phyloP scores from a whole-genome alignment of 2,888 invertebrate genomes.

The Clitarchus hookeri region DNA sequence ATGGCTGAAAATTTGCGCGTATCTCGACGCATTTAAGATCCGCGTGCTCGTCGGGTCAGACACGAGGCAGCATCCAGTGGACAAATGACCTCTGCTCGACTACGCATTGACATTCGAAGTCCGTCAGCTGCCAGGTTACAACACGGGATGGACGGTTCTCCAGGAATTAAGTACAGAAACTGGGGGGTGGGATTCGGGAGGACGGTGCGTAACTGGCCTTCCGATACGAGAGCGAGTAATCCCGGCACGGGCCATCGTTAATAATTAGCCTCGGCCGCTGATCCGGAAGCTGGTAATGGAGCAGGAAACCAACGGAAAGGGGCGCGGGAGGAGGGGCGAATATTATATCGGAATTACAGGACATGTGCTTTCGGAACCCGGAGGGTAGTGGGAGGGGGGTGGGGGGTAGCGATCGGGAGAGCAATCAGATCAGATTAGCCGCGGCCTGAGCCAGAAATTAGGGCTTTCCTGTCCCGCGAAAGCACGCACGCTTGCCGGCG shows the following conservation, averaged over 20 bases:
- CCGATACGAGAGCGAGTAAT: no score
- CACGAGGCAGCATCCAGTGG: no score
- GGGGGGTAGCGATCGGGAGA: not conserved
- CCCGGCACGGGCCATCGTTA: not conserved
- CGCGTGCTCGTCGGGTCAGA: no score
- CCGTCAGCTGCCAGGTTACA: no score
- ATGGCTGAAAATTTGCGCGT: no score
- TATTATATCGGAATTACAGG: not conserved
- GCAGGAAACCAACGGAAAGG: not conserved
- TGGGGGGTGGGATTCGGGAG: no score
- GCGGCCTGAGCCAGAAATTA: not conserved
- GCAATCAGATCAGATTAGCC: conserved; percentile 2
- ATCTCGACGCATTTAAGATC: no score
- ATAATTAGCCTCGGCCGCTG: not conserved
- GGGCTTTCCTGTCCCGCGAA: not conserved
- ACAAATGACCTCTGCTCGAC: no score
- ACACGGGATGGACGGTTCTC: no score
- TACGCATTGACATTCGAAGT: no score
- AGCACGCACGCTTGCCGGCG: not conserved
- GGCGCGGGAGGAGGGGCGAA: not conserved
- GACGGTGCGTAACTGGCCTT: no score
- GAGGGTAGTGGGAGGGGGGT: not conserved
- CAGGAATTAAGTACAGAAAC: no score
- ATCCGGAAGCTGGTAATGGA: not conserved
- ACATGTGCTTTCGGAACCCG: not conserved